phyloP scores from a whole-genome alignment of 2,113 vertebrate genomes.

The Eulemur rufifrons region DNA sequence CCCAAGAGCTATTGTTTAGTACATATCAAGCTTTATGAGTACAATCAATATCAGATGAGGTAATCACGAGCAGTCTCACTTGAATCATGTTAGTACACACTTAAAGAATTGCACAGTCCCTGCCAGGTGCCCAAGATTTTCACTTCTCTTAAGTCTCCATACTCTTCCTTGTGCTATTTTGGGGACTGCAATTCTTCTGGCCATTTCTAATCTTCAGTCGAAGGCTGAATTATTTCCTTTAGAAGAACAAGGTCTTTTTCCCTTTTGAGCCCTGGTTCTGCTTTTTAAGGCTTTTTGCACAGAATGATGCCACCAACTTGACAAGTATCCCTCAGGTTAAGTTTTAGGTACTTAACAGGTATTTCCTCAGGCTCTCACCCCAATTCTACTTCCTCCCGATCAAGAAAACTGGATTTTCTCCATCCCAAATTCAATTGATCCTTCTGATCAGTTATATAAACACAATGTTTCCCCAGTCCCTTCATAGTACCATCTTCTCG shows the following conservation, averaged over 20 bases:
- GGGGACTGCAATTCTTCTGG: neutral
- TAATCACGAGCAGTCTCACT: neutral
- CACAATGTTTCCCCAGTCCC: neutral
- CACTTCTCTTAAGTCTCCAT: neutral
- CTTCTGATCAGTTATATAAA: neutral
- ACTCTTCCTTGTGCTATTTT: neutral
- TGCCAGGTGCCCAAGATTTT: neutral
- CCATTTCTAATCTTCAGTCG: neutral
- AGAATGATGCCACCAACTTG: neutral
- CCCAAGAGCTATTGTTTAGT: neutral
- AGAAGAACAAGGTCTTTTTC: neutral
- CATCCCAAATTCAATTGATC: neutral
- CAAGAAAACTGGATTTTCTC: neutral
- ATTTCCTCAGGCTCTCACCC: neutral
- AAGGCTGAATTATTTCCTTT: neutral
- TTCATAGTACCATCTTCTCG: neutral
- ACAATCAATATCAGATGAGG: neutral
- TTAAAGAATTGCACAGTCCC: neutral
- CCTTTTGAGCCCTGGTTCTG: neutral
- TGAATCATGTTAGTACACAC: neutral
- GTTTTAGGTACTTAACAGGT: neutral
- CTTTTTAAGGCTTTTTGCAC: neutral
- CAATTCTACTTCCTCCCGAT: neutral
- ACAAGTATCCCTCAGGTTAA: neutral
- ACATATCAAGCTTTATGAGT: neutral